phyloP scores from a whole-genome alignment of 2,888 invertebrate genomes.

The Folsomia candida region DNA sequence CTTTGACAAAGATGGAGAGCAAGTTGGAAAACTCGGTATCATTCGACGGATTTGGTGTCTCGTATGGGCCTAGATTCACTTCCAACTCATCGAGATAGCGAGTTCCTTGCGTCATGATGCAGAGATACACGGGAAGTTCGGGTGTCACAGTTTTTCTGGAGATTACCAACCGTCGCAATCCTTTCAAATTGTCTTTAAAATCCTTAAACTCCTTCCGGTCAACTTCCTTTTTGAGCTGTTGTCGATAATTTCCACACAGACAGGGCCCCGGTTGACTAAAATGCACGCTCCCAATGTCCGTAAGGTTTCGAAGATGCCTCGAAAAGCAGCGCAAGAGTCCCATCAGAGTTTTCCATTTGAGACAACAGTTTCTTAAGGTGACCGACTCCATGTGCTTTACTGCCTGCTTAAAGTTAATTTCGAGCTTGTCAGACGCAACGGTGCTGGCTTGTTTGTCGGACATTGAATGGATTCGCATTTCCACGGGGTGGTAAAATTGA shows the following conservation, averaged over 20 bases:
- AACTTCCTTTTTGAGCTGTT: slow-evolving; percentile 12
- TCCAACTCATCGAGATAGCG: slow-evolving; percentile 24
- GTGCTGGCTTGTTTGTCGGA: slow-evolving; percentile 12
- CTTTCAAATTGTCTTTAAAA: slow-evolving; percentile 13
- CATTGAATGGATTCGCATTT: slow-evolving; percentile 19
- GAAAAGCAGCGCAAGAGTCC: slow-evolving; percentile 15
- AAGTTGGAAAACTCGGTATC: background rate
- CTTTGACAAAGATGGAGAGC: slow-evolving; percentile 10
- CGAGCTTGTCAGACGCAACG: background rate
- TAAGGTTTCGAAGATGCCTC: slow-evolving; percentile 18
- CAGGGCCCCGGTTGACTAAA: slow-evolving; percentile 1
- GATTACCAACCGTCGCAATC: slow-evolving; percentile 13
- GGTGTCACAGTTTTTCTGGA: slow-evolving; percentile 22
- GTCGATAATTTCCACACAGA: background rate
- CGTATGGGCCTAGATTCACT: slow-evolving; percentile 21
- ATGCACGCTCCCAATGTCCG: slow-evolving; percentile 26
- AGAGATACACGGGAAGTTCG: slow-evolving; percentile 19
- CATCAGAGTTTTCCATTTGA: slow-evolving; percentile 30
- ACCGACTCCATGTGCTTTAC: slow-evolving; percentile 29
- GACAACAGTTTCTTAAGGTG: slow-evolving; percentile 18
- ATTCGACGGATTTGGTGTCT: slow-evolving; percentile 8
- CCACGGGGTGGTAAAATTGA: slow-evolving; percentile 27
- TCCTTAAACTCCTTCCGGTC: slow-evolving; percentile 13
- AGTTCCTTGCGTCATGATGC: slow-evolving; percentile 10
- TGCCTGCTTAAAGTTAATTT: slow-evolving; percentile 8